These are phyloP conservation scores for Zapornia atra DNA, from an alignment of 2,113 vertebrate species.

Conservation along the genomic window DNA sequence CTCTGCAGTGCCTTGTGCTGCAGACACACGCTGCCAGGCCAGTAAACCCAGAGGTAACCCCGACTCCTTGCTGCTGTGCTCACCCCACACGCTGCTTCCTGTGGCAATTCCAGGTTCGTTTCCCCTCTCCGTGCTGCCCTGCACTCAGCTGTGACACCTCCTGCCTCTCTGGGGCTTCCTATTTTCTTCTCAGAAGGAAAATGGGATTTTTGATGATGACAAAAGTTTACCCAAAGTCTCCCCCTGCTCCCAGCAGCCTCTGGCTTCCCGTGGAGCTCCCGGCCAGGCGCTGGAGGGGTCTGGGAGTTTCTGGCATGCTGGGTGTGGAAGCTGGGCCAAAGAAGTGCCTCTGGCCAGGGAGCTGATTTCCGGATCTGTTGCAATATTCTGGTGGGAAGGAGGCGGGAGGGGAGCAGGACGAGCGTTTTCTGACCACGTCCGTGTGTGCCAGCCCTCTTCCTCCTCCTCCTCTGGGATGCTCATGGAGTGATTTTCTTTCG, in stretches of 20 bases:
- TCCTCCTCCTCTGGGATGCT: neutral
- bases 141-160: neutral
- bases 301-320: neutral
- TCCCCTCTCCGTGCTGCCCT: neutral
- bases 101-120: too few species aligned
- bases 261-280: accelerated
- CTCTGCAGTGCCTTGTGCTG: neutral
- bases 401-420: neutral
- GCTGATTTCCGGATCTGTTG: neutral
- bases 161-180: neutral
- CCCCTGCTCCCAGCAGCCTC: neutral
- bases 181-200: neutral
- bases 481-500: accelerated
- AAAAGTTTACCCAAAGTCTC: neutral
- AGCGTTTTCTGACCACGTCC: neutral
- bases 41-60: too few species aligned
- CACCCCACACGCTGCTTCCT: neutral
- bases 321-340: neutral
- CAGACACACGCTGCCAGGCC: neutral
- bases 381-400: neutral
- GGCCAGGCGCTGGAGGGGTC: accelerated
- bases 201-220: neutral
- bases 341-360: neutral
- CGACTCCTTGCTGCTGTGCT: neutral
- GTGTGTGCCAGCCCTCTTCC: neutral